Conservation (phyloP, 2,113 vertebrate species). For the Phodopus roborovskii region DNA sequence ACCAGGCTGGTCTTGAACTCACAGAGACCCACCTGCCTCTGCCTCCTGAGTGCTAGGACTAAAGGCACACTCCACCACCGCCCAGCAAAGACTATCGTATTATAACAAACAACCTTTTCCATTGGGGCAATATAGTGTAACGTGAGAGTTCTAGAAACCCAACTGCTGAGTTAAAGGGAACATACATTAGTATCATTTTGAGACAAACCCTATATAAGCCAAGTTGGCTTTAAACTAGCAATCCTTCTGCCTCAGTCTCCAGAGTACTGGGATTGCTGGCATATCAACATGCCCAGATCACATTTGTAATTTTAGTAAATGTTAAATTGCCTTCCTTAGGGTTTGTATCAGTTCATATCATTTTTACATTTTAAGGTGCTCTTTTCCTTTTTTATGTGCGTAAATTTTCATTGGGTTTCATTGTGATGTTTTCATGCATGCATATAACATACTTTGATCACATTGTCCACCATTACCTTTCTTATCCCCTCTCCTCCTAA, state of each 20-base stretch:
- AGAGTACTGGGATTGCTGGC: neutral
- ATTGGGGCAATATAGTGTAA: neutral
- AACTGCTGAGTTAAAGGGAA: neutral
- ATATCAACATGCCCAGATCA: neutral
- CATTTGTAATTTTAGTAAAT: neutral
- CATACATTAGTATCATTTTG: neutral
- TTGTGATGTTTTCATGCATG: neutral
- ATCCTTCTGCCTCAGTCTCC: neutral
- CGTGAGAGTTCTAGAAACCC: neutral
- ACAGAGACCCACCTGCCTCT: no score
- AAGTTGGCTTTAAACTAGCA: neutral
- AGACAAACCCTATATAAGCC: neutral
- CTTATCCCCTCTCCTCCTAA: neutral
- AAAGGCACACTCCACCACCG: no score
- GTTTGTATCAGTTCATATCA: neutral
- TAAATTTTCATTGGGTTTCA: neutral
- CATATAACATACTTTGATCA: neutral
- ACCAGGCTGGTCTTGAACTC: no score
- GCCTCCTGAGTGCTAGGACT: no score
- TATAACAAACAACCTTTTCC: conserved; percentile 6
- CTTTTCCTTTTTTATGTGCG: neutral
- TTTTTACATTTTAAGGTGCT: neutral
- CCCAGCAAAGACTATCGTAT: no score
- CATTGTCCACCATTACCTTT: no score
- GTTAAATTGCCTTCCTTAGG: neutral